A percentile compares a stretch with the other conserved stretches of the same genome.
Evolutionary conservation across 1,140 invertebrate genomes (phyloP).

Genomic region (Monomorium pharaonis): DNA sequence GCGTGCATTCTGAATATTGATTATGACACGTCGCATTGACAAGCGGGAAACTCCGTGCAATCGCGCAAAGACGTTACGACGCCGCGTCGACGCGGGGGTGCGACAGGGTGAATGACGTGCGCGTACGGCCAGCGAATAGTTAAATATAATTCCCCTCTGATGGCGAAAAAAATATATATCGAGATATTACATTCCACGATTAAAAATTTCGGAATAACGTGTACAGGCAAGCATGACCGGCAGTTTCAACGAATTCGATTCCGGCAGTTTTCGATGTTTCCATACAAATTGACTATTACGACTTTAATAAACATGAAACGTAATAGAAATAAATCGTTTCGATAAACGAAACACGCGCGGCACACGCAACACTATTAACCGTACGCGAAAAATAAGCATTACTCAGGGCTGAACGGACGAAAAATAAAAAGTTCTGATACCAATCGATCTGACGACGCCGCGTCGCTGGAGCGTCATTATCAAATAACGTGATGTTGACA

Average conservation of each 20-base stretch:
- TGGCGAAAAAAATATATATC: neutral
- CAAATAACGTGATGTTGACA: conserved; percentile 11
- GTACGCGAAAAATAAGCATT: conserved; percentile 32
- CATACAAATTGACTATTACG: conserved; percentile 50
- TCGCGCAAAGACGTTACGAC: conserved; percentile 43
- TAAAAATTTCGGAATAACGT: conserved; percentile 28
- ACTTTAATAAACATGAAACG: conserved; percentile 63
- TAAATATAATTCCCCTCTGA: neutral
- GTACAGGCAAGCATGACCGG: neutral
- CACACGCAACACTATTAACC: conserved; percentile 16
- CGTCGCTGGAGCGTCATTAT: neutral
- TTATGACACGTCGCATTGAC: conserved; percentile 52
- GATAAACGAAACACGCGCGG: conserved; percentile 40
- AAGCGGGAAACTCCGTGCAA: conserved; percentile 35
- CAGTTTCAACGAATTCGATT: conserved; percentile 45
- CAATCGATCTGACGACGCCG: neutral
- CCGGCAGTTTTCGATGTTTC: conserved; percentile 51
- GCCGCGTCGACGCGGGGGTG: neutral
- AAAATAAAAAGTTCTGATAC: conserved; percentile 25
- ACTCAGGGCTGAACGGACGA: neutral
- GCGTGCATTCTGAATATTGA: conserved; percentile 66
- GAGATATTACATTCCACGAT: neutral
- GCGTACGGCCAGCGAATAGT: neutral
- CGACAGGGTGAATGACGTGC: neutral
- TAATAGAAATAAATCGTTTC: conserved; percentile 62